Evolutionary conservation across 1,140 invertebrate species (phyloP).

Genomic region (Trichonephila clavata): DNA sequence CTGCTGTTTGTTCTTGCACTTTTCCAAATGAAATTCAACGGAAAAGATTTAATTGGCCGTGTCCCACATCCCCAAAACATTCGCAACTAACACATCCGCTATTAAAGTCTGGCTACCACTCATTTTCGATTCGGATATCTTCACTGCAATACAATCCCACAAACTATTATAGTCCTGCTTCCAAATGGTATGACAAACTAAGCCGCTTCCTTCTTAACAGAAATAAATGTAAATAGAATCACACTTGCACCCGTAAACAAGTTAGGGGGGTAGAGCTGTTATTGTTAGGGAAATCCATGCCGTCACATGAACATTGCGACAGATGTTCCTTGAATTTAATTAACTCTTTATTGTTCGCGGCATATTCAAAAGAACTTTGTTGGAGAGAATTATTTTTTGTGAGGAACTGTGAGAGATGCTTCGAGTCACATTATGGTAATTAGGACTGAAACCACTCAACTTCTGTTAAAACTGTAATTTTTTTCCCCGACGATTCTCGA

Average conservation of each 20-base stretch:
- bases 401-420: neutral
- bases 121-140: neutral
- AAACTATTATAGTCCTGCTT: neutral
- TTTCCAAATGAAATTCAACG: neutral
- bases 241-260: constrained; percentile 27
- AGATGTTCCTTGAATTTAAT: constrained; percentile 57
- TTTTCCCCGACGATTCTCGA: neutral
- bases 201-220: constrained; percentile 58
- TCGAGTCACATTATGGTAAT: neutral
- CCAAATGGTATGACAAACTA: constrained; percentile 20
- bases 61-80: constrained; percentile 23
- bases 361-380: constrained; percentile 46
- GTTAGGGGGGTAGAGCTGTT: neutral
- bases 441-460: neutral
- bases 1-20: neutral
- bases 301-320: constrained; percentile 23
- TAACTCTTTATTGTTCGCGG: constrained; percentile 65
- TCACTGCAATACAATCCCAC: neutral
- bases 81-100: constrained; percentile 25
- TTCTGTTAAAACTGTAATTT: neutral
- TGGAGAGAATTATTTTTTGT: neutral
- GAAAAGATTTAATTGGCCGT: constrained; percentile 30
- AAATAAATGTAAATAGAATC: constrained; percentile 53
- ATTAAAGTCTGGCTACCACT: neutral
- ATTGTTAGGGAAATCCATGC: constrained; percentile 10